phyloP scores from a whole-genome alignment of 2,797 vertebrate species.

The Mergus octosetaceus region DNA sequence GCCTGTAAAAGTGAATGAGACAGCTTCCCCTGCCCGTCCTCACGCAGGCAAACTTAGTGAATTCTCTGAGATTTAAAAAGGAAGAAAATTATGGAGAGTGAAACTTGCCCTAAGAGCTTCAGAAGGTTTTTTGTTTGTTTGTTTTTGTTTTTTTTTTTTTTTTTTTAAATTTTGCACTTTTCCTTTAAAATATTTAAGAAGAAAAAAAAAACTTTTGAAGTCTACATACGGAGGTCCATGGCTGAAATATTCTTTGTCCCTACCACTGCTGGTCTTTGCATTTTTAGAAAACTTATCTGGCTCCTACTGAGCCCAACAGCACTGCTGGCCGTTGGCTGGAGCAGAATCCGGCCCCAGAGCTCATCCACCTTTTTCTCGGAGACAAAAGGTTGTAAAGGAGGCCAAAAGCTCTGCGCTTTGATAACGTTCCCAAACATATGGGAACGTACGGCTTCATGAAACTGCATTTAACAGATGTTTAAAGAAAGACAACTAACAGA shows the following conservation, averaged over 20 bases:
- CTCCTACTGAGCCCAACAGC: background rate
- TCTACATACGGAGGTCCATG: fast-evolving
- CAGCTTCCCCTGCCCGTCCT: background rate
- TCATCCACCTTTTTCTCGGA: constrained; percentile 63
- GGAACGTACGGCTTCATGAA: constrained; percentile 75
- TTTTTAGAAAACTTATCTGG: constrained; percentile 13
- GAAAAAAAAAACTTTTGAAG: background rate
- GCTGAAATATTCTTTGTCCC: background rate
- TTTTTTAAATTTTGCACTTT: background rate
- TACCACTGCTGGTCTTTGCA: background rate
- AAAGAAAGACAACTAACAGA: constrained; percentile 79
- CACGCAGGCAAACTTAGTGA: background rate
- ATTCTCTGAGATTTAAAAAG: background rate
- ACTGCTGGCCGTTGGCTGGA: background rate
- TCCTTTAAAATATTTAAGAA: background rate
- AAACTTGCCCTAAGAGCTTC: background rate
- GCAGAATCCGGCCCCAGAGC: background rate
- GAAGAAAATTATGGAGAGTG: background rate
- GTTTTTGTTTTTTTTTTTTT: too few relatives aligned
- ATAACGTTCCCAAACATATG: constrained; percentile 81
- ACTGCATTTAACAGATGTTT: constrained; percentile 83
- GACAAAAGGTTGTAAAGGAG: constrained; percentile 73
- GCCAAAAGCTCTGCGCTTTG: constrained; percentile 70
- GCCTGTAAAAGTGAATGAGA: constrained; percentile 33
- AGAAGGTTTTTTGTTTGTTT: too few relatives aligned